Evolutionary conservation across 2,113 vertebrate genomes (phyloP), one percentile per base, ranked within the genome.

Genomic region (Brachypodius melanocephalos): DNA sequence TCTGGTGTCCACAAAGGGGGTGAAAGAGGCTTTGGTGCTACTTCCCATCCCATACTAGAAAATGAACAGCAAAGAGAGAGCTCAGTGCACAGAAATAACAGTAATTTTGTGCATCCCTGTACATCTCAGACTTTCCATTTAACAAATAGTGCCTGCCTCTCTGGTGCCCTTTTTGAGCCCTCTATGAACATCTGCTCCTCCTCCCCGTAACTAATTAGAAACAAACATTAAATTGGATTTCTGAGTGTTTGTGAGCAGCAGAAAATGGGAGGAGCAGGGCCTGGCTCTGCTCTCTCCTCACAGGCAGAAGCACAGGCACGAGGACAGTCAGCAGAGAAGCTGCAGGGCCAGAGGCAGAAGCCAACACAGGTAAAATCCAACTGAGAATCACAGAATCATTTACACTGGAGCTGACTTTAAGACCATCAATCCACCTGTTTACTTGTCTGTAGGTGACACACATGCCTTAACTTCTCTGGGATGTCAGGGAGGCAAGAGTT

Each of bases 11-110:
- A 99, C 99, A 71, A 99, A 99, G 6, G 99, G 99, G 2, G 99
- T 99, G 97, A 99, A 99, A 93, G 99, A 99, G 61, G 99, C 98
- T 98, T 99, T 99, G 96, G 99, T 99, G 96, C 98, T 98, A 45
- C 98, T 98, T 83, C 98, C 98, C 97, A 99, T 98, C 49, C 98
- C 98, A 17, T 98, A 99, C 99, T 99, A 97, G 54, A 93, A 75
- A 91, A 88, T 12, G 88, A 94, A 86, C 17, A 95, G 93, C 40
- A 76, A 49, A 82, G 31, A 76, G 17, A 82, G 77, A 61, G 77
- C 93, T 91, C 84, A 87, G 82, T 46, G 52, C 88, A 43, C 91
- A 25, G 68, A 67, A 62, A n/a, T 20, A 63, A 38, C 55, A 46
- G 34, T 28, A 5, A 65, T n/a, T 71, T 13, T 31, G 17, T 20